Evolutionary conservation across 2,797 vertebrate genomes (phyloP), one percentile per base, ranked within the genome.

Genomic region (Lateolabrax maculatus): DNA sequence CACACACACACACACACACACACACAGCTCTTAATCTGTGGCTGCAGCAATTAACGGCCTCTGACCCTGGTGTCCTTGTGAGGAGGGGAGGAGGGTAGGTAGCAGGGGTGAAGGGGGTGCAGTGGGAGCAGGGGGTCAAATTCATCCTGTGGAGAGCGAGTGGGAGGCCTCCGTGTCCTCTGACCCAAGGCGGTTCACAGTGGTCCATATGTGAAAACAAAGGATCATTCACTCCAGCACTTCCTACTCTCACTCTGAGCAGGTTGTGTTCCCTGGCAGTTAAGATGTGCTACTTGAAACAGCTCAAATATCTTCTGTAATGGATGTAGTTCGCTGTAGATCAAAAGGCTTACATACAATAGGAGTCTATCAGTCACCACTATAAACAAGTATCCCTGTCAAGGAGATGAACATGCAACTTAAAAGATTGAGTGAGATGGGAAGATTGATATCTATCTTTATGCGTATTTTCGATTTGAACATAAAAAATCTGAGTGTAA

Each of bases 101-200:
- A 49, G 49, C 19, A 39, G 21, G 37, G 56, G 5, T 34, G 49
- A 34, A 12, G 60, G 49, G 65, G 25, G 6, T 7, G 34, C 19
- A 27, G 13, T 60, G 60, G 37, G 10, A 10, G 46, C 8, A 5
- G 51, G n/a, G 64, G 64, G 71, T 39, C 44, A 16, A 27, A 55
- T 84, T 83, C 58, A 68, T 44, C 29, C 67, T 39, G 11, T 57
- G 48, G 67, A 71, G 66, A 39, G 60, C 23, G 57, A 74, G 44
- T 8, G 11, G 55, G 52, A 39, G 55, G 61, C 23, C 48, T 77
- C 53, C 16, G 37, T 63, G 67, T 79, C 36, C 68, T 77, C 63
- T 78, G 65, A 81, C 68, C 77, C 29, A 31, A 36, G 27, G 34
- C 25, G 34, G 29, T 19, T 55, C 23, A 61, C 74, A 51, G 64